Evolutionary conservation across 2,113 vertebrate species (phyloP), one percentile per base, ranked within the genome.

Genomic region (Apodemus sylvaticus): DNA sequence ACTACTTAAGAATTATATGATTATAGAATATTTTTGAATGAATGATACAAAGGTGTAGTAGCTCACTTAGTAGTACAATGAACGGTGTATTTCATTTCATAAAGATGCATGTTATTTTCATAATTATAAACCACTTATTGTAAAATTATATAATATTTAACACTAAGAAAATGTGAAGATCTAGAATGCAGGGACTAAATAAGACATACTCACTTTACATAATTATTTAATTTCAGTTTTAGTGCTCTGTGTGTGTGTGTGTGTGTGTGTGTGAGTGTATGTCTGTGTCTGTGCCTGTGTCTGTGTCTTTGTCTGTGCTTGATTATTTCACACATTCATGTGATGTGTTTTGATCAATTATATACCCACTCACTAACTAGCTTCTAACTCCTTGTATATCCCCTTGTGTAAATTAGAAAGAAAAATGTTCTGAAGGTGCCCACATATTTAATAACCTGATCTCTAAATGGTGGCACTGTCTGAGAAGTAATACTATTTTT

Each of bases 401-500:
- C 1, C n/a, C 3, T 60, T 60, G 36, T 16, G 4, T 16, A 13
- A 42, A 39, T 60, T 42, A 62, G 24, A 29, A 42, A 26, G 12
- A 83, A 26, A 83, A 60, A 83, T 58, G 8, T 83, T 13, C n/a
- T 39, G 24, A 83, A 60, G 12, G 8, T 39, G 12, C 7, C 26
- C n/a, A 60, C 7, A n/a, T 82, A 79, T 60, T 82, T n/a, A 36
- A 55, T 26, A 22, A 53, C 7, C 22, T 2, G 7, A 62, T 62
- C 3, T 0, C 7, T 13, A n/a, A 1, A 13, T 42, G 3, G 22
- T 29, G 12, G n/a, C 36, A 39, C 19, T n/a, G 6, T n/a, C 39
- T 81, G 51, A 11, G 12, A 39, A 42, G n/a, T 29, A 83, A 29
- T 29, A 29, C 20, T 24, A 9, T 7, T 17, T 58, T 62, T 60